Conservation (phyloP, 2,113 vertebrate genomes). For the Bagarius yarrelli region DNA sequence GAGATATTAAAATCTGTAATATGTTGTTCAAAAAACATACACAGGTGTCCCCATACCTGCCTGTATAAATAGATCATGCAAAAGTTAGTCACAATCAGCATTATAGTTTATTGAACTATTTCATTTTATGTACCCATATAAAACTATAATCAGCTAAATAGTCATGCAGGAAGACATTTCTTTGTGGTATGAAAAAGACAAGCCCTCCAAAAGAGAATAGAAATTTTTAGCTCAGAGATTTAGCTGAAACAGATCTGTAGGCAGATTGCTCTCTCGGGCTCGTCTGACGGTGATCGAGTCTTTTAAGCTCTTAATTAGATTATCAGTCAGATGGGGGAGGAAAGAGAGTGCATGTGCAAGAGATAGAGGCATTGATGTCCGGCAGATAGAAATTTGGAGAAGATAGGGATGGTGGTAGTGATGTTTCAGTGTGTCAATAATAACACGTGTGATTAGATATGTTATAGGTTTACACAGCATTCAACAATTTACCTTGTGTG, state of each 20-base stretch:
- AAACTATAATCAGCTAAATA: background rate
- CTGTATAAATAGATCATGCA: background rate
- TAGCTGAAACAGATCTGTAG: constrained; percentile 9
- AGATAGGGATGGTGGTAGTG: background rate
- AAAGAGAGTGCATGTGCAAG: constrained; percentile 5
- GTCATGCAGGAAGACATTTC: background rate
- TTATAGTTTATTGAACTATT: background rate
- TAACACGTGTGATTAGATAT: background rate
- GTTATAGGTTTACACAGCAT: no score
- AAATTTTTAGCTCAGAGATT: background rate
- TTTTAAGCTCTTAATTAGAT: constrained; percentile 42
- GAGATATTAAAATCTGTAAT: no score
- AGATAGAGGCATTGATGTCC: background rate
- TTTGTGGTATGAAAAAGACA: background rate
- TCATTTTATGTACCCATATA: background rate
- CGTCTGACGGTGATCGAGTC: constrained; percentile 5
- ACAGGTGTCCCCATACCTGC: no score
- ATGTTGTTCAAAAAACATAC: no score
- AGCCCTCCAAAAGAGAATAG: background rate
- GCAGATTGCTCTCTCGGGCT: constrained; percentile 1
- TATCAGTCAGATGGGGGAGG: constrained; percentile 16
- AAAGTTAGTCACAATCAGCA: background rate
- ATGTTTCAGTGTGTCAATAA: background rate
- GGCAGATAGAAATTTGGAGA: background rate
- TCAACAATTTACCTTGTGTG: no score